phyloP scores from a whole-genome alignment of 2,888 invertebrate genomes.

The Lycaena phlaeas region DNA sequence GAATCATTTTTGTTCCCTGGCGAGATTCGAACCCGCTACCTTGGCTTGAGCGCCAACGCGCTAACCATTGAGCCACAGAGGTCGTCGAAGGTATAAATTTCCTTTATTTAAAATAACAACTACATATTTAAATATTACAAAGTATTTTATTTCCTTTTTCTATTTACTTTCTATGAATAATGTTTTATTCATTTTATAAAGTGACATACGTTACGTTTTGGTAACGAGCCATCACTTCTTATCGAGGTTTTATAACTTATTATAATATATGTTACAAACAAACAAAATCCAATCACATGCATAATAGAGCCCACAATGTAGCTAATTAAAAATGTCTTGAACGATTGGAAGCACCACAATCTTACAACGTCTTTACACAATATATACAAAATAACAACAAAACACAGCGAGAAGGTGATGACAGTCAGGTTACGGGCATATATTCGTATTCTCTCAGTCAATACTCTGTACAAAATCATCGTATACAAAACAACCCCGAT shows the following conservation, averaged over 20 bases:
- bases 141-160: too few species aligned
- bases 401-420: conserved; percentile 51
- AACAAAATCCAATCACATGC: conserved; percentile 42
- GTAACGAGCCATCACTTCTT: conserved; percentile 15
- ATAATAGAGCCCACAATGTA: conserved; percentile 43
- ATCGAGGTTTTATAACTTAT: conserved; percentile 36
- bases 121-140: too few species aligned
- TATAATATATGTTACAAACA: conserved; percentile 42
- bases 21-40: too few species aligned
- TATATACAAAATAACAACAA: conserved; percentile 49
- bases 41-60: too few species aligned
- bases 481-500: conserved; percentile 44
- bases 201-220: background rate
- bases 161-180: too few species aligned
- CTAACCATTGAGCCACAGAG: too few species aligned
- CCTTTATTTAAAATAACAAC: too few species aligned
- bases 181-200: too few species aligned
- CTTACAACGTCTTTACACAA: conserved; percentile 47
- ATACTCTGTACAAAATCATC: conserved; percentile 38
- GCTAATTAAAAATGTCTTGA: conserved; percentile 32
- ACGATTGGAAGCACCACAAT: conserved; percentile 40
- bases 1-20: too few species aligned
- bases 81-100: too few species aligned
- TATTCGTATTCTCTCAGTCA: conserved; percentile 45
- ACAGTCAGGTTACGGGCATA: conserved; percentile 50